A percentile compares a stretch with the other conserved stretches of the same genome.
These are phyloP conservation scores for Drosophila percnosoma DNA, from an alignment of 2,888 invertebrate genomes.

Conservation along the genomic window DNA sequence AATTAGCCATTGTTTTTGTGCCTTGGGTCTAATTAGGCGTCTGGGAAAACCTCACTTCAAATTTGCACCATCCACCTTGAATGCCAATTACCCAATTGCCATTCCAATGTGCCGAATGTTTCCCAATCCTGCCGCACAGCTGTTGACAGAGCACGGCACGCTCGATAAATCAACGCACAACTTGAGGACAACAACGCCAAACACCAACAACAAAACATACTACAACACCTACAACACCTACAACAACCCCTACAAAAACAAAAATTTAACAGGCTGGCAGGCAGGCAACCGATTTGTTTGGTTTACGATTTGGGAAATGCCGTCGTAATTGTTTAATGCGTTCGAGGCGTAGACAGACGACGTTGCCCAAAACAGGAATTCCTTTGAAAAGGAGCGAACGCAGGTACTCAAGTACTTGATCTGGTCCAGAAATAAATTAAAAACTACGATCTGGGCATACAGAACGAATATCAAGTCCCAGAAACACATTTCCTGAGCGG, in stretches of 20 bases:
- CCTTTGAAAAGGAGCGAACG: constrained; percentile 18
- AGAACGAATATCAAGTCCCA: constrained; percentile 49
- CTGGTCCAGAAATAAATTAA: constrained; percentile 28
- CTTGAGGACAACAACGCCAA: constrained; percentile 30
- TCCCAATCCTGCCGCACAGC: constrained; percentile 45
- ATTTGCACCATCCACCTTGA: constrained; percentile 31
- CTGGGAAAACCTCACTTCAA: constrained; percentile 33
- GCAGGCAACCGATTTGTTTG: constrained; percentile 58
- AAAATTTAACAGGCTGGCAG: constrained; percentile 9
- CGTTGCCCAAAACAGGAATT: constrained; percentile 26
- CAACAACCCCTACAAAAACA: constrained; percentile 7
- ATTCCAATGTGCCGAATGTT: constrained; percentile 21
- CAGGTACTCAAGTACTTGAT: constrained; percentile 34
- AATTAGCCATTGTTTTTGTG: constrained; percentile 58
- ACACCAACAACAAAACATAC: constrained; percentile 12
- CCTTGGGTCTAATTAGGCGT: constrained; percentile 50
- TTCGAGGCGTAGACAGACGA: constrained; percentile 20
- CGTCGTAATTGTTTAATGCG: constrained; percentile 65
- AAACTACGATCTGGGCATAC: constrained; percentile 2
- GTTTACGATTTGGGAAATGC: constrained; percentile 56
- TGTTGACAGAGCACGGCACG: constrained; percentile 47
- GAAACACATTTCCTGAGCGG: constrained; percentile 33
- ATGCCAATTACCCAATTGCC: constrained; percentile 28
- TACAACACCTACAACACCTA: constrained; percentile 15
- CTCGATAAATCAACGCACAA: constrained; percentile 64